These are phyloP conservation scores for Antheraea mylitta DNA, from an alignment of 1,140 invertebrate genomes.

Conservation along the genomic window DNA sequence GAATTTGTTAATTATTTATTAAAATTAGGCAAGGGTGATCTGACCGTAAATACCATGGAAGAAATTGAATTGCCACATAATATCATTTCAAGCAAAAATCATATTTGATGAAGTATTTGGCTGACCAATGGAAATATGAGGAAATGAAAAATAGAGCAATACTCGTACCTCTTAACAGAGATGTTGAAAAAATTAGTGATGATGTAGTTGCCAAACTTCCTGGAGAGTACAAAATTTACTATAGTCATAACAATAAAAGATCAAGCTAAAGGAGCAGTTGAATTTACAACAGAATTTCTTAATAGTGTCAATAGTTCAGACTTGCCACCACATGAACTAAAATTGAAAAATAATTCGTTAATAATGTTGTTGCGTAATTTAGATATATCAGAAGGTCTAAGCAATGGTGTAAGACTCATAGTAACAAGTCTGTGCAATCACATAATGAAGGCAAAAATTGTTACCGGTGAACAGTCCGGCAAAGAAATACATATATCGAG, in stretches of 20 bases:
- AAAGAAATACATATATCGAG: too few relatives aligned
- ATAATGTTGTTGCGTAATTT: too few relatives aligned
- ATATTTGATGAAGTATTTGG: conserved; percentile 20
- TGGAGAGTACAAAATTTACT: conserved; percentile 3
- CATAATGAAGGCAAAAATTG: too few relatives aligned
- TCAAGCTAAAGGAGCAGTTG: conserved; percentile 23
- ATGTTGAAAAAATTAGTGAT: conserved; percentile 25
- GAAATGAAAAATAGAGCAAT: conserved; percentile 28
- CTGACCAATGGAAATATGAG: conserved; percentile 15
- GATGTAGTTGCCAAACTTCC: conserved; percentile 24
- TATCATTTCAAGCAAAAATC: conserved; percentile 26
- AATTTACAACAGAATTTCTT: too few relatives aligned
- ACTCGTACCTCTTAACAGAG: conserved; percentile 24
- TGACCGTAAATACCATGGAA: conserved; percentile 24
- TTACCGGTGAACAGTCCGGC: too few relatives aligned
- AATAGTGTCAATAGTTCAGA: too few relatives aligned
- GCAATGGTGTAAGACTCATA: too few relatives aligned
- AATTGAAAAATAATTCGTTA: too few relatives aligned
- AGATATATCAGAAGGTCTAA: too few relatives aligned
- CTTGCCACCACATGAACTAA: too few relatives aligned
- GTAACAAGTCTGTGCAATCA: too few relatives aligned
- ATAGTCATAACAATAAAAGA: conserved; percentile 22
- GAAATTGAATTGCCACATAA: conserved; percentile 29
- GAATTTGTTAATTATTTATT: conserved; percentile 22
- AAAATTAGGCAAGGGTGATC: conserved; percentile 16